A percentile compares a stretch with the other conserved stretches of the same genome.
Conservation (phyloP, 1,140 invertebrate genomes). For the Brachionus angularis region DNA sequence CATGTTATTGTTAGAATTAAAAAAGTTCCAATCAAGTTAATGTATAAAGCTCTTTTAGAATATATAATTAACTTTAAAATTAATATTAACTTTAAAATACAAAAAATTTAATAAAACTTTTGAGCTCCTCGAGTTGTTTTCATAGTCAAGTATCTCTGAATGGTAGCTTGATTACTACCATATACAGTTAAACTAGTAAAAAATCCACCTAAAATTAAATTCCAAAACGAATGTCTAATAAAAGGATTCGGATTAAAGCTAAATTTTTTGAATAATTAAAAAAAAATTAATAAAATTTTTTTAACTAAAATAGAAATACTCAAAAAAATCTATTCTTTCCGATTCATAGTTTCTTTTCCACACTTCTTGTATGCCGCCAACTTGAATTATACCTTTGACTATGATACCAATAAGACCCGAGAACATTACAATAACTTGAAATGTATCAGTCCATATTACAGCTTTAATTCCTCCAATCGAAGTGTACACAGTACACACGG, state of each 20-base stretch:
- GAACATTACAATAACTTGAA: slow-evolving; percentile 80
- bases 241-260: slow-evolving; percentile 65
- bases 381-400: slow-evolving; percentile 14
- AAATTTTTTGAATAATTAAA: not conserved
- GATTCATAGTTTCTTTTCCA: not conserved
- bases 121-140: slow-evolving; percentile 65
- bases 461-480: slow-evolving; percentile 19
- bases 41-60: slow-evolving; percentile 43
- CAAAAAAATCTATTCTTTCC: slow-evolving; percentile 30
- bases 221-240: slow-evolving; percentile 82
- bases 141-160: slow-evolving; percentile 82
- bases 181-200: slow-evolving; percentile 87
- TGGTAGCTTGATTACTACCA: slow-evolving; percentile 84
- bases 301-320: slow-evolving; percentile 2
- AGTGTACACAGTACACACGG: slow-evolving; percentile 37
- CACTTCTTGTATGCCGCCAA: slow-evolving; percentile 51
- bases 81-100: slow-evolving; percentile 5
- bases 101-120: too few species aligned
- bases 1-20: slow-evolving; percentile 37
- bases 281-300: not conserved
- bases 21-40: slow-evolving; percentile 22
- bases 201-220: slow-evolving; percentile 78
- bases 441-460: slow-evolving; percentile 65
- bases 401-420: slow-evolving; percentile 72
- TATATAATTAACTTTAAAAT: not conserved